A percentile compares a stretch with the other conserved stretches of the same genome.
Evolutionary conservation across 2,797 vertebrate species (phyloP).

Genomic region (Danio choprae): DNA sequence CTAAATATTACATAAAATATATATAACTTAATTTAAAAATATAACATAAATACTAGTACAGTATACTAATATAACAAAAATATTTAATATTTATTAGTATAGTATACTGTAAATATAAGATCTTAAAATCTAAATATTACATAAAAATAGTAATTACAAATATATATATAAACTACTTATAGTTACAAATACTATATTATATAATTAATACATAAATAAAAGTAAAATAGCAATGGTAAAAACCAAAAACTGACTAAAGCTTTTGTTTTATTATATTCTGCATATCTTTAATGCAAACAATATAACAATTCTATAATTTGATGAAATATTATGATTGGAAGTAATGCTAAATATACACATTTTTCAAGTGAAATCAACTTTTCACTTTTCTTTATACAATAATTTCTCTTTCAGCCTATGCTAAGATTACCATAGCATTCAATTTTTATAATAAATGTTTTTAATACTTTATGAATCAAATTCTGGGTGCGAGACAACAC

Average conservation of each 20-base stretch:
- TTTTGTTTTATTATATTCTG: too few species aligned
- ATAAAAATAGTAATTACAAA: too few species aligned
- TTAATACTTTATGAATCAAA: neutral
- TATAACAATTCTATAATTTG: neutral
- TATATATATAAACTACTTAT: too few species aligned
- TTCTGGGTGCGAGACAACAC: neutral
- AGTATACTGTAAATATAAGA: too few species aligned
- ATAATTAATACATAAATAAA: neutral
- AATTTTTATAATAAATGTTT: neutral
- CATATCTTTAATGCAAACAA: neutral
- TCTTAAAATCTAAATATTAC: too few species aligned
- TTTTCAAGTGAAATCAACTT: neutral
- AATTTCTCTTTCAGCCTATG: neutral
- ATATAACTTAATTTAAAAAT: too few species aligned
- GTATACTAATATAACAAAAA: too few species aligned
- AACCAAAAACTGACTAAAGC: too few species aligned
- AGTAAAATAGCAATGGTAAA: neutral
- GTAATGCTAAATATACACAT: neutral
- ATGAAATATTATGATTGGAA: neutral
- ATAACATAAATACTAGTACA: too few species aligned
- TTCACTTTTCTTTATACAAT: neutral
- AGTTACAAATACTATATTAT: too few species aligned
- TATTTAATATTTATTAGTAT: too few species aligned
- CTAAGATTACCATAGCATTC: neutral
- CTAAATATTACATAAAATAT: too few species aligned